These are phyloP conservation scores for Coptotermes formosanus DNA, from an alignment of 1,140 invertebrate genomes.

Conservation along the genomic window DNA sequence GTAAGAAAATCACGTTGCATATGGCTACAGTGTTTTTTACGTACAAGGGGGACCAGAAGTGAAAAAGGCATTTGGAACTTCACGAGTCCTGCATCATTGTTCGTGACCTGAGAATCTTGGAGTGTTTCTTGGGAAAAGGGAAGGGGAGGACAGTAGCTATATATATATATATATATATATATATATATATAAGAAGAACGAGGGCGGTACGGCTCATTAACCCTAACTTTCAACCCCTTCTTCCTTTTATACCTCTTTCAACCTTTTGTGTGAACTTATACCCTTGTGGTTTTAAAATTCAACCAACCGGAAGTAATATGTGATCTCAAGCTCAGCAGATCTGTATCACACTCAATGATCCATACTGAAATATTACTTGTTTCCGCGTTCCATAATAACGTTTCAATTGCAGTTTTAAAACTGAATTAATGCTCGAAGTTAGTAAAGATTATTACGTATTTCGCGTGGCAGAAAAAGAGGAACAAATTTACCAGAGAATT, in stretches of 20 bases:
- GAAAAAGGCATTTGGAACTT: not conserved
- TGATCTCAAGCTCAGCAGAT: not conserved
- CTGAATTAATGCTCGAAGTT: not conserved
- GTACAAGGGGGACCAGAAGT: not conserved
- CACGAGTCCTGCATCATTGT: not conserved
- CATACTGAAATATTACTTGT: not conserved
- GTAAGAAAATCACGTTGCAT: too few species aligned
- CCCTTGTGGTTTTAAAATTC: not conserved
- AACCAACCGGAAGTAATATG: not conserved
- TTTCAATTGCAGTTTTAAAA: conserved; percentile 19
- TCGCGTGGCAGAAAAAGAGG: too few species aligned
- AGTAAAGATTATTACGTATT: too few species aligned
- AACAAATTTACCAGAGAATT: too few species aligned
- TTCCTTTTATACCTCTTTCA: too few species aligned
- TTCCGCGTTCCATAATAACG: not conserved
- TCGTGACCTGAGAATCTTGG: not conserved
- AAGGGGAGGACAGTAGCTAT: not conserved
- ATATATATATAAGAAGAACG: too few species aligned
- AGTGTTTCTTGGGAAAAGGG: not conserved
- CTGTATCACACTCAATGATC: not conserved
- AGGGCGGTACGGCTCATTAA: not conserved
- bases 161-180: too few species aligned
- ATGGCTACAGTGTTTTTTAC: too few species aligned
- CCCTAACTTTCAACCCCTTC: not conserved
- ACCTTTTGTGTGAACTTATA: not conserved